These are phyloP conservation scores for Hylia prasina DNA, from an alignment of 2,113 vertebrate species.

Conservation along the genomic window DNA sequence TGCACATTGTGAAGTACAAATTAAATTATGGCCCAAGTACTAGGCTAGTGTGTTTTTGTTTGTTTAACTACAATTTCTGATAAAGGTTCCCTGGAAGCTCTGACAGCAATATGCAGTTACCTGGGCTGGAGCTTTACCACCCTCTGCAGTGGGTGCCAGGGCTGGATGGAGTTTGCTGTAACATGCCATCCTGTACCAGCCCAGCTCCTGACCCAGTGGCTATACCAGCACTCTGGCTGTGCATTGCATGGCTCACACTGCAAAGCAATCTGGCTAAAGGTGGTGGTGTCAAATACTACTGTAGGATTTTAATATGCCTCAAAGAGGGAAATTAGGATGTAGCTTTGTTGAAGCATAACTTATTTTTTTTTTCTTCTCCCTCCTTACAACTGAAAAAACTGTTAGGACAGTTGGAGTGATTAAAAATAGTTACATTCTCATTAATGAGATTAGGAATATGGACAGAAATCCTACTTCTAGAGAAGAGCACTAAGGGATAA, in stretches of 20 bases:
- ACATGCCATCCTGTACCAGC: not conserved
- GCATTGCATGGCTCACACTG: not conserved
- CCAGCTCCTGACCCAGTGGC: not conserved
- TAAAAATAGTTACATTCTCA: not conserved
- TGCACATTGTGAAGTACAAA: not conserved
- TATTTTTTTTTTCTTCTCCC: not conserved
- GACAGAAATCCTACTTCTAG: not conserved
- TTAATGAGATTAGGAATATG: not conserved
- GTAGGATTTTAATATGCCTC: not conserved
- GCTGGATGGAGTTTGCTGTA: too few relatives aligned
- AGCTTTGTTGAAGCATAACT: not conserved
- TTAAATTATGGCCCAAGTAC: not conserved
- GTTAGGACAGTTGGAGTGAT: not conserved
- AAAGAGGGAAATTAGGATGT: not conserved
- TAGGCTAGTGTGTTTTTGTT: not conserved
- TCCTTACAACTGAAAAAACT: not conserved
- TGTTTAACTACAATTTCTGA: not conserved
- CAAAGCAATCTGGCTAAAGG: not conserved
- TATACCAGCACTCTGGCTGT: not conserved
- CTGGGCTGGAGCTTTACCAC: not conserved
- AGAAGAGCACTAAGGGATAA: not conserved
- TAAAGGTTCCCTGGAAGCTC: not conserved
- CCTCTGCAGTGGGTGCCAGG: not conserved
- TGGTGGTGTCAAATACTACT: fast-evolving
- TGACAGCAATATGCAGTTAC: not conserved